These are phyloP conservation scores for Resseliella maxima DNA, from an alignment of 2,888 invertebrate species.

Conservation along the genomic window DNA sequence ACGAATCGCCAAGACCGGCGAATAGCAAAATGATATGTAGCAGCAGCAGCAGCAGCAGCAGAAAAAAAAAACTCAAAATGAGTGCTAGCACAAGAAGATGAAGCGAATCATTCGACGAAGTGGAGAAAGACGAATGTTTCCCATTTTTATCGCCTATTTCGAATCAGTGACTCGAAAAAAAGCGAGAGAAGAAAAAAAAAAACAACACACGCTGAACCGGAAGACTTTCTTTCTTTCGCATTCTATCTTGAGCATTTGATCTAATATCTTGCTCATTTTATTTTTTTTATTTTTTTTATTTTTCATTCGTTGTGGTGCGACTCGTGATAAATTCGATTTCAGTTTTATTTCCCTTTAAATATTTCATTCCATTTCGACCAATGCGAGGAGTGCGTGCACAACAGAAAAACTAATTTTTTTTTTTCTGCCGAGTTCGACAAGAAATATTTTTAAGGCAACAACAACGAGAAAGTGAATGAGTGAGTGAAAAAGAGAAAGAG, in stretches of 20 bases:
- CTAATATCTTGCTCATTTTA: constrained; percentile 28
- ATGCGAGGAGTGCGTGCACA: not conserved
- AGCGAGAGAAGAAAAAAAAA: not conserved
- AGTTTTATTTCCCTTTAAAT: constrained; percentile 42
- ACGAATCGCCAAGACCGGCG: not conserved
- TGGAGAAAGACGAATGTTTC: constrained; percentile 21
- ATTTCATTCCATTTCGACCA: constrained; percentile 10
- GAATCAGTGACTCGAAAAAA: constrained; percentile 13
- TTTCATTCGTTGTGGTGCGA: not conserved
- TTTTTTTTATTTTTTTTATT: not conserved
- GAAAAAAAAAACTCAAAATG: not conserved
- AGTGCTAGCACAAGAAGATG: not conserved
- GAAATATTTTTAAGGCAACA: not conserved
- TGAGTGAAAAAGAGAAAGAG: too few species aligned
- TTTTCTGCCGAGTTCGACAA: not conserved
- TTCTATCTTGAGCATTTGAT: constrained; percentile 11
- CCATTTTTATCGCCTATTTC: constrained; percentile 48
- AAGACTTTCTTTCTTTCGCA: not conserved
- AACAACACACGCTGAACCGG: not conserved
- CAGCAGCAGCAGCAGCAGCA: not conserved
- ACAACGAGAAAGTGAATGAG: too few species aligned
- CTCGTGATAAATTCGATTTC: constrained; percentile 54
- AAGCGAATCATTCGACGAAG: not conserved
- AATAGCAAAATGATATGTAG: not conserved
- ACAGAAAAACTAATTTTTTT: constrained; percentile 49